Conservation (phyloP, 2,113 vertebrate species). For the Tenrec ecaudatus region DNA sequence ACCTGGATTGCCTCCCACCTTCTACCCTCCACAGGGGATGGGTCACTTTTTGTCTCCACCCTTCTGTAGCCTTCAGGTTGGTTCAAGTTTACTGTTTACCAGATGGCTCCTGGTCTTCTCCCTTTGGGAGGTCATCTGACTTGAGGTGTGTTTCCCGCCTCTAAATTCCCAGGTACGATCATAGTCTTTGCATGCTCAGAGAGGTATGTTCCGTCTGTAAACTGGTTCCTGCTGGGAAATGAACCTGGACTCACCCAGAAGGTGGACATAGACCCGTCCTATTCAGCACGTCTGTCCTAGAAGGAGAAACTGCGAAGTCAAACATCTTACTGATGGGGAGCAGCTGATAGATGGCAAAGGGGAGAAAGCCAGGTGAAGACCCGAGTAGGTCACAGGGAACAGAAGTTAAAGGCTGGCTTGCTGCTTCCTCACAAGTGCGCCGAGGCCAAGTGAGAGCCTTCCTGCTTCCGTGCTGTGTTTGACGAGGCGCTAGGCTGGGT, state of each 20-base stretch:
- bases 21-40: background rate
- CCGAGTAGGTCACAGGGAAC: background rate
- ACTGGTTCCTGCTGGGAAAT: background rate
- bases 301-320: background rate
- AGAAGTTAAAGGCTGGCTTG: background rate
- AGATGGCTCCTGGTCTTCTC: background rate
- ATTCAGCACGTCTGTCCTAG: background rate
- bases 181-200: background rate
- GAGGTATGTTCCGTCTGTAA: background rate
- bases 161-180: background rate
- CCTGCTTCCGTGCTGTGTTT: background rate
- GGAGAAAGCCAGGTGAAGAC: background rate
- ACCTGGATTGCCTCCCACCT: background rate
- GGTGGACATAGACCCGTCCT: background rate
- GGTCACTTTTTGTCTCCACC: accelerated
- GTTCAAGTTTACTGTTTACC: background rate
- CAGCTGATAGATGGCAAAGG: too few species aligned
- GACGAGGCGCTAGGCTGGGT: background rate
- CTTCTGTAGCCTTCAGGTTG: background rate
- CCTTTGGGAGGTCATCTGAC: background rate
- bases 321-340: background rate
- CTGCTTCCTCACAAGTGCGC: background rate
- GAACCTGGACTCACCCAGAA: background rate
- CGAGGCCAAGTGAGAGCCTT: background rate
- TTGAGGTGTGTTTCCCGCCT: background rate